These are phyloP conservation scores for Apis laboriosa DNA, from an alignment of 1,140 invertebrate genomes.

Conservation along the genomic window DNA sequence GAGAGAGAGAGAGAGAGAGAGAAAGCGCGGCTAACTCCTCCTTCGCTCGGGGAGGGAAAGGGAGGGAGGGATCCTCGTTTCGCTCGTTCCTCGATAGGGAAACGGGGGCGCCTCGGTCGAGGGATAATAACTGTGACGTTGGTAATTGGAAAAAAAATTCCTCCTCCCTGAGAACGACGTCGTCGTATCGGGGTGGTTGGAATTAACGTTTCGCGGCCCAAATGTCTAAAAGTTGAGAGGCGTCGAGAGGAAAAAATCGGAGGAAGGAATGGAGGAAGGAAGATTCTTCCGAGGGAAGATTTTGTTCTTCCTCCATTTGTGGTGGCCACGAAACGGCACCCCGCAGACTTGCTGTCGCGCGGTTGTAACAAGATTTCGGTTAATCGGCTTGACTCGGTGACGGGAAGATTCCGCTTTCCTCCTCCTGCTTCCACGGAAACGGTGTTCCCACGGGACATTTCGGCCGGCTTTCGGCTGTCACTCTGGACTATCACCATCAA, in stretches of 20 bases:
- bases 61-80: not conserved
- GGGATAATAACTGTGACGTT: too few relatives aligned
- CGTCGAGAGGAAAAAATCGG: not conserved
- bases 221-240: too few relatives aligned
- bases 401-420: conserved; percentile 27
- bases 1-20: too few relatives aligned
- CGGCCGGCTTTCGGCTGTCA: conserved; percentile 8
- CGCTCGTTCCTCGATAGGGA: too few relatives aligned
- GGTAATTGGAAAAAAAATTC: not conserved
- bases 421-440: not conserved
- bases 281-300: too few relatives aligned
- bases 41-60: not conserved
- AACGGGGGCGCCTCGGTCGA: too few relatives aligned
- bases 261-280: too few relatives aligned
- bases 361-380: conserved; percentile 65
- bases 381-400: conserved; percentile 66
- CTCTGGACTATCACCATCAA: conserved; percentile 28
- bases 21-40: not conserved
- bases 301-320: too few relatives aligned
- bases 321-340: not conserved
- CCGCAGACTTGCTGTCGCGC: conserved; percentile 37
- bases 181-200: too few relatives aligned
- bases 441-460: conserved; percentile 32
- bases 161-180: too few relatives aligned
- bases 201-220: too few relatives aligned